Evolutionary conservation across 2,113 vertebrate genomes (phyloP), one percentile per base, ranked within the genome.

Genomic region (Bombycilla garrulus): DNA sequence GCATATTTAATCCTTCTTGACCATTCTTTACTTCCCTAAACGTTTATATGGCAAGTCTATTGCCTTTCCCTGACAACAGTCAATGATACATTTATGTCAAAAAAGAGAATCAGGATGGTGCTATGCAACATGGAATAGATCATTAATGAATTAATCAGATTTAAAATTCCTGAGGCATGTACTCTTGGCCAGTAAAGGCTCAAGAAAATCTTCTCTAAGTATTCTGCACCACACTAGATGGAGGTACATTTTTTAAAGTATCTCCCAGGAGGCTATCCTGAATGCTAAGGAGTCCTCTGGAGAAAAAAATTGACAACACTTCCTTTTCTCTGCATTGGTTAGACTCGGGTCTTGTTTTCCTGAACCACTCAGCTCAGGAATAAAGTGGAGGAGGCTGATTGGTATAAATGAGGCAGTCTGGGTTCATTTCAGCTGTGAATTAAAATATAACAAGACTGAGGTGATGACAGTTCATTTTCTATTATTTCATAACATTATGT

Each of bases 401-500:
- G 36, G 53, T 92, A 93, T 67, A 96, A 91, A 95, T 80, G 81
- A 95, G 81, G 14, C 64, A 92, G 78, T 53, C 62, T 95, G 45
- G 40, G 50, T 42, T 80, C 57, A 80, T 91, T 92, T 94, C 14
- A 47, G 50, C 74, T 70, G 42, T 61, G 78, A 92, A 96, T 95
- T 94, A 94, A 93, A 92, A 92, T 94, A 85, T 72, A 94, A 85
- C 57, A 66, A 85, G 94, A 77, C 45, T 57, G 70, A 81, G 33
- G 51, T 5, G 8, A 91, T 6, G 85, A 86, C 76, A 92, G 85
- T 74, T 97, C 60, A 66, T 93, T 86, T 96, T 87, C 66, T 82
- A 91, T 89, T 95, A 90, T 88, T 93, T 88, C 64, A 60, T 77
- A 95, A 73, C 69, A 69, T 97, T 95, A 89, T 85, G 50, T 93